Base-by-base conservation (phyloP, 2,888 invertebrate genomes). In the Argyresthia goedartella region DNA sequence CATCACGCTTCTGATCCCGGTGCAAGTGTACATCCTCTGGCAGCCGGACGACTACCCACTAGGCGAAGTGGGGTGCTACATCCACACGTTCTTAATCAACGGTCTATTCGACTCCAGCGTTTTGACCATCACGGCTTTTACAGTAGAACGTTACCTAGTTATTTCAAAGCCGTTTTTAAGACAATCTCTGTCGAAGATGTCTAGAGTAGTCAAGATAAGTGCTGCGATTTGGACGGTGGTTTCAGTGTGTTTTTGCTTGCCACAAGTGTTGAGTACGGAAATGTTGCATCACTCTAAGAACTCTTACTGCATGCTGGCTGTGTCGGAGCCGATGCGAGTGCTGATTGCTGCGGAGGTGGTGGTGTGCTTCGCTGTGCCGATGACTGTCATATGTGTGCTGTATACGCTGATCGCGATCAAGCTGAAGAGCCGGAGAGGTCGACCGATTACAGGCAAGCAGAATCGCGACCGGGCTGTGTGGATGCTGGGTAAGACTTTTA, bases 41-140 rank as follows among this genome's bases (percentile, higher is more conserved):
- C 89, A 89, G 50, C 92, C 92, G 50, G 90, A 91, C 56, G 90
- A 91, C 10, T 94, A 93, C 67, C 88, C 92, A 4, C 90, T 95
- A 59, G 94, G 93, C 0, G 93, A 93, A 67, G 86, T 89, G 1
- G 92, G 95, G 52, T 96, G 96, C 75, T 85, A 92, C 9, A 66
- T 93, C 42, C 90, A 90, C 63, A 92, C 92, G 52, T 88, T 95
- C 50, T 89, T 94, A 0, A 92, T 94, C 52, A 95, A 96, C 71
- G 92, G 92, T n/a, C 89, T 93, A 0, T 91, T 92, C 54, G 93
- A 93, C 69, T 93, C 94, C 9, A 95, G 95, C 6, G 92, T 96
- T 0, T 81, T 94, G 33, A 93, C 92, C 1, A 96, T 96, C 57
- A 93, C 94, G 0, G 95, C 95, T 0, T 95, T 96, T 71, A 96